Percentiles rank a stretch among this genome's conserved stretches.
Conservation (phyloP, 2,113 vertebrate species). For the Serinus canaria region DNA sequence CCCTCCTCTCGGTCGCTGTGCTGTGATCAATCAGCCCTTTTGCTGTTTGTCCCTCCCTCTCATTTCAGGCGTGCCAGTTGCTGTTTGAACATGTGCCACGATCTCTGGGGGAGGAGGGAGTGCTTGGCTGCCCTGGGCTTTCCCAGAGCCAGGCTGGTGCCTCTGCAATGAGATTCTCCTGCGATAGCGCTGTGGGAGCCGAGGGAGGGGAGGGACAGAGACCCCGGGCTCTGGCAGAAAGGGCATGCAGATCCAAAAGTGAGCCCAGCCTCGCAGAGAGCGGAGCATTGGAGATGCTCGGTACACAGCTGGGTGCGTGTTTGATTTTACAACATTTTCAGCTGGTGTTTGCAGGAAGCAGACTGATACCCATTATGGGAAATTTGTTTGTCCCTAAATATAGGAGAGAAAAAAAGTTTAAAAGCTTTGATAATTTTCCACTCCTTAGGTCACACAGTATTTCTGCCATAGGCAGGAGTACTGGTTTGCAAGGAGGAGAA, state of each 20-base stretch:
- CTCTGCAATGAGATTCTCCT: background rate
- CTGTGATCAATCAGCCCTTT: background rate
- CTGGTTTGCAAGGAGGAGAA: background rate
- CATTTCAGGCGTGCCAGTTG: background rate
- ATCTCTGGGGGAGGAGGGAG: background rate
- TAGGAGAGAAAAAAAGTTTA: background rate
- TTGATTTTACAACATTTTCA: background rate
- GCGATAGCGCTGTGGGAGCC: background rate
- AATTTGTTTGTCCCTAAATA: background rate
- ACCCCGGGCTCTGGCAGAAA: background rate
- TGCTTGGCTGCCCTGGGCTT: background rate
- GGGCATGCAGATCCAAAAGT: background rate
- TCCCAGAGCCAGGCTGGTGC: background rate
- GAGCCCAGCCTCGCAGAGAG: background rate
- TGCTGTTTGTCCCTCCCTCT: constrained; percentile 35
- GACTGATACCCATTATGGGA: background rate
- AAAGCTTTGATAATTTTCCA: background rate
- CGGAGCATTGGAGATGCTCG: background rate
- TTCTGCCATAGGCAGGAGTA: background rate
- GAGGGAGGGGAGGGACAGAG: background rate
- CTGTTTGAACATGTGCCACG: constrained; percentile 23
- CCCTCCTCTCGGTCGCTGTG: background rate
- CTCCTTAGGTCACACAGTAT: background rate
- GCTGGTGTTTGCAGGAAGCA: background rate
- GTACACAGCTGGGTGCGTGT: background rate